Percentiles rank a stretch among this genome's conserved stretches.
Conservation (phyloP, 2,888 invertebrate genomes). For the Zeuzera pyrina region DNA sequence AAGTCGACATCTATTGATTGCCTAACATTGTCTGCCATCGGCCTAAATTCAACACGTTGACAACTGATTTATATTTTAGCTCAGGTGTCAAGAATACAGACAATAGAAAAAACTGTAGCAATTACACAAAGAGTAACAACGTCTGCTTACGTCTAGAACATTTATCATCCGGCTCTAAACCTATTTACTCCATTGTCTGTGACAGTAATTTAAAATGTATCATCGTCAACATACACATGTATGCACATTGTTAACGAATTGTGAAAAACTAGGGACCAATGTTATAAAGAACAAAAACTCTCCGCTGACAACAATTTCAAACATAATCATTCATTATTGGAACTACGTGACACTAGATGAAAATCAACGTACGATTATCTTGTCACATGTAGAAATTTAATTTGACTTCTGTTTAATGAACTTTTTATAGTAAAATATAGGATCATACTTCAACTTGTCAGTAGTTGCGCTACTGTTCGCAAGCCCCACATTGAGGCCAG, state of each 20-base stretch:
- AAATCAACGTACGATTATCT: conserved; percentile 27
- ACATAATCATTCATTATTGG: conserved; percentile 33
- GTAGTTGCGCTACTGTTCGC: conserved; percentile 25
- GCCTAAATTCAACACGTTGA: conserved; percentile 51
- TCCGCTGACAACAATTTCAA: conserved; percentile 32
- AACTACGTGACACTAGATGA: conserved; percentile 24
- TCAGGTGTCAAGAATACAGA: conserved; percentile 58
- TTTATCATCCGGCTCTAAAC: conserved; percentile 48
- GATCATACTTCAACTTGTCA: conserved; percentile 8
- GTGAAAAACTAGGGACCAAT: conserved; percentile 20
- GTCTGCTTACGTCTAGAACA: conserved; percentile 42
- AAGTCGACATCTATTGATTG: conserved; percentile 48
- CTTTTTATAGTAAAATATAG: conserved; percentile 19
- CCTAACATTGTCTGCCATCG: conserved; percentile 42
- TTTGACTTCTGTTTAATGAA: conserved; percentile 29
- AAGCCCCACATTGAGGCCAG: conserved; percentile 48
- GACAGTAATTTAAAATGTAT: conserved; percentile 31
- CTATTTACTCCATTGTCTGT: conserved; percentile 34
- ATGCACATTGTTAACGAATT: not conserved
- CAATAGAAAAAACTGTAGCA: conserved; percentile 45
- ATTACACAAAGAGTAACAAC: conserved; percentile 46
- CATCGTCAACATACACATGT: conserved; percentile 19
- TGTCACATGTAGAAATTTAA: conserved; percentile 8
- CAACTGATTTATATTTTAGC: conserved; percentile 60
- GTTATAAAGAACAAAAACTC: conserved; percentile 27